Evolutionary conservation across 2,888 invertebrate species (phyloP).

Genomic region (Chymomyza fuscimana): DNA sequence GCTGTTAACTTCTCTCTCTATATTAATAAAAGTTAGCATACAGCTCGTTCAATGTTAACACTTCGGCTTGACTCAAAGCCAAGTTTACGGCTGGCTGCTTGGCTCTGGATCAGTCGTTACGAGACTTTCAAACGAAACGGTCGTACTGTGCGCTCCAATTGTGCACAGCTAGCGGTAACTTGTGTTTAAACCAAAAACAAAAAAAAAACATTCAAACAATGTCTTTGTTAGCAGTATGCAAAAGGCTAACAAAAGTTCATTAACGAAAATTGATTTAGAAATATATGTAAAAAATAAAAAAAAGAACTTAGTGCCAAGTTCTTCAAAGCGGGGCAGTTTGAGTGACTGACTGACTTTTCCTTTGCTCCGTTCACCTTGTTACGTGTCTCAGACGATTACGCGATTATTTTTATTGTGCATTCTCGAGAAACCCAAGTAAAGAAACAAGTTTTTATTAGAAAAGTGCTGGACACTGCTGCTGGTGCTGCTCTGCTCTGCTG

Average conservation of each 20-base stretch:
- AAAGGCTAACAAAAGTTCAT: constrained; percentile 63
- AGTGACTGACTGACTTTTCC: background rate
- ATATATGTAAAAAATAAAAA: constrained; percentile 7
- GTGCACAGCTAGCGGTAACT: constrained; percentile 2
- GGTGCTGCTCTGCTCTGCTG: background rate
- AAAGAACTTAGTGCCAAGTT: background rate
- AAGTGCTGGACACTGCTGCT: constrained; percentile 45
- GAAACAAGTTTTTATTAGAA: constrained; percentile 66
- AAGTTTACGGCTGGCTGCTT: constrained; percentile 38
- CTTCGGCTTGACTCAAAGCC: constrained; percentile 31
- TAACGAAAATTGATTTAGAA: constrained; percentile 22
- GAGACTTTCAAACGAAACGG: constrained; percentile 48
- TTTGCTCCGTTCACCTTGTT: constrained; percentile 3
- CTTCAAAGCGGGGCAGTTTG: background rate
- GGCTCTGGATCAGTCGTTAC: constrained; percentile 53
- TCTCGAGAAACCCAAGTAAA: constrained; percentile 35
- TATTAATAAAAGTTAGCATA: background rate
- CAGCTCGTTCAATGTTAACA: background rate
- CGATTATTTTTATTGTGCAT: constrained; percentile 48
- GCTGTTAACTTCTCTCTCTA: too few species aligned
- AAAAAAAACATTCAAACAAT: constrained; percentile 30
- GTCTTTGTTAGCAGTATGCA: constrained; percentile 55
- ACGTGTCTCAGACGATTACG: constrained; percentile 33
- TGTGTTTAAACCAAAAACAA: background rate
- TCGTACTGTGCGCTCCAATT: constrained; percentile 19